phyloP scores from a whole-genome alignment of 2,797 vertebrate genomes.

The Saxicola maurus region DNA sequence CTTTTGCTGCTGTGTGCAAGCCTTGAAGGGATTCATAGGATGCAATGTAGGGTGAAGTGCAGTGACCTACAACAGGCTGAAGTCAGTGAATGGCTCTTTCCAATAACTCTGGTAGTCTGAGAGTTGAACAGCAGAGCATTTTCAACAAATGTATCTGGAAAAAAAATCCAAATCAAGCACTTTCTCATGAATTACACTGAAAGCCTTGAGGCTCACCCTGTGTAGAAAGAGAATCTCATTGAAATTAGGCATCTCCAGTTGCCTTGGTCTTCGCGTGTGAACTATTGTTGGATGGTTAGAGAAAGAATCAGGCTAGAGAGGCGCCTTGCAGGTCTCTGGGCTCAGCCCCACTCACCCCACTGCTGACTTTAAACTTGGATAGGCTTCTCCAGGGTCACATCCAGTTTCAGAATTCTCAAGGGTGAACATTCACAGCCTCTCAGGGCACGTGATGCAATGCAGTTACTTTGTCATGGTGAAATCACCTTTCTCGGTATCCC shows the following conservation, averaged over 20 bases:
- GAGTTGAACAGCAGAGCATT: background rate
- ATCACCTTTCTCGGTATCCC: background rate
- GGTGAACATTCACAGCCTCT: background rate
- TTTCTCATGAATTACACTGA: background rate
- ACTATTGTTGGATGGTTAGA: background rate
- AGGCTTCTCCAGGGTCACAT: background rate
- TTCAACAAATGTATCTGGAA: background rate
- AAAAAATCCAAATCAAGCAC: background rate
- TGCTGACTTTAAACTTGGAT: background rate
- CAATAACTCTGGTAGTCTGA: background rate
- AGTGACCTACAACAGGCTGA: background rate
- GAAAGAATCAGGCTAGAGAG: background rate
- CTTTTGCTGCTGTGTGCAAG: background rate
- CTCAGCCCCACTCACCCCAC: background rate
- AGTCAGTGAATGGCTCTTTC: background rate
- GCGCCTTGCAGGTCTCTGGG: background rate
- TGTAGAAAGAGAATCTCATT: background rate
- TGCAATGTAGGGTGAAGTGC: background rate
- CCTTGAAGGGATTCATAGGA: background rate
- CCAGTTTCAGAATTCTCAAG: background rate
- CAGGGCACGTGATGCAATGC: accelerated
- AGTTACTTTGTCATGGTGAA: background rate
- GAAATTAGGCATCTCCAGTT: background rate
- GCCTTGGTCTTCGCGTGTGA: background rate
- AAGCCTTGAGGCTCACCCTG: background rate